These are phyloP conservation scores for Acanthisitta chloris DNA, from an alignment of 2,113 vertebrate species.

Conservation along the genomic window DNA sequence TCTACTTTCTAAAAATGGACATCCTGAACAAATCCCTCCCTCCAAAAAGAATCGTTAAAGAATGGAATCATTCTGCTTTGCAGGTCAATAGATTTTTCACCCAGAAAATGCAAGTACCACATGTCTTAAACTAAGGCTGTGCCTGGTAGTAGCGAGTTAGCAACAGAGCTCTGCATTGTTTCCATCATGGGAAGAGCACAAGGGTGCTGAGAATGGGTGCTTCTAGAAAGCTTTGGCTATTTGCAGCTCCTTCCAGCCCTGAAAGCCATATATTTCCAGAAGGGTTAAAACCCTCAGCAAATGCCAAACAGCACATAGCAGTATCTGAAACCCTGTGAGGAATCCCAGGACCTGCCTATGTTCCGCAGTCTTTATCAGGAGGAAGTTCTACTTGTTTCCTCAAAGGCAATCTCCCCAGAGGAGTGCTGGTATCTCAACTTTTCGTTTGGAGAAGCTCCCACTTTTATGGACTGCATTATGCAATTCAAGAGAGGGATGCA, in stretches of 20 bases:
- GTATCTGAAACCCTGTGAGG: background rate
- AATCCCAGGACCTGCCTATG: background rate
- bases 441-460: background rate
- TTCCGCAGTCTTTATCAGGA: background rate
- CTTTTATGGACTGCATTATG: background rate
- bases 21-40: background rate
- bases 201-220: background rate
- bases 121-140: background rate
- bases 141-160: background rate
- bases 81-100: background rate
- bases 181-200: background rate
- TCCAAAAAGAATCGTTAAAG: background rate
- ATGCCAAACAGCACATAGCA: fast-evolving
- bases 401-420: background rate
- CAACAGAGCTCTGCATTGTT: background rate
- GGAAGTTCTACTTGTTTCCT: background rate
- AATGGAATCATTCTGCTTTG: background rate
- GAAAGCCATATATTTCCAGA: background rate
- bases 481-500: background rate
- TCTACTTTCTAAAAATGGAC: background rate
- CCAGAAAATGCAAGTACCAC: background rate
- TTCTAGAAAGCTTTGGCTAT: background rate
- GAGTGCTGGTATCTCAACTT: background rate
- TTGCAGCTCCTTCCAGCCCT: background rate
- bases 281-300: background rate